Conservation (phyloP, 2,113 vertebrate genomes). For the Dicaeum eximium region DNA sequence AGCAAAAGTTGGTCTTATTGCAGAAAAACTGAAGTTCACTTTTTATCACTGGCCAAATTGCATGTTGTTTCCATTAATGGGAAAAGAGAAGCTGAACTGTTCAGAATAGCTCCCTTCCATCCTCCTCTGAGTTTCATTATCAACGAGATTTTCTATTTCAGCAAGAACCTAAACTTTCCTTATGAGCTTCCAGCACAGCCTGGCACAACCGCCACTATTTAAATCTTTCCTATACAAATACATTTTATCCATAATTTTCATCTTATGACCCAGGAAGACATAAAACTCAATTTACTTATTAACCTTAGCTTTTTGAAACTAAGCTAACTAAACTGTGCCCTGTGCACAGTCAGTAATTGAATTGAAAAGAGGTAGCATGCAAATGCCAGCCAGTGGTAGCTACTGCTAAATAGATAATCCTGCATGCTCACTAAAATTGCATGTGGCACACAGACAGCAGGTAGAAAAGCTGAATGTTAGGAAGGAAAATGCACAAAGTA, state of each 20-base stretch:
- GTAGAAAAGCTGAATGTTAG: not conserved
- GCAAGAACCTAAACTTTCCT: not conserved
- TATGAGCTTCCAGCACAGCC: not conserved
- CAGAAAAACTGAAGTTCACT: not conserved
- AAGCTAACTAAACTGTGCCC: not conserved
- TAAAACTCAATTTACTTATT: slow-evolving; percentile 41
- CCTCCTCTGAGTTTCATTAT: not conserved
- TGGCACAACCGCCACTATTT: not conserved
- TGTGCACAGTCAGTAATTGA: slow-evolving; percentile 11
- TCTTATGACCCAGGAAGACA: not conserved
- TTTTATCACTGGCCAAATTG: not conserved
- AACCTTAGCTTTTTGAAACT: slow-evolving; percentile 23
- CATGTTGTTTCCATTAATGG: not conserved
- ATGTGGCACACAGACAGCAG: not conserved
- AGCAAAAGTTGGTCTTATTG: not conserved
- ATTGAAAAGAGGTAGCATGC: not conserved
- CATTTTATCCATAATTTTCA: not conserved
- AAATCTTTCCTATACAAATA: not conserved
- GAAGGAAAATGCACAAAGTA: not conserved
- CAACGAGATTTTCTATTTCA: not conserved
- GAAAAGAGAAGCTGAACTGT: not conserved
- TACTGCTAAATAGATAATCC: not conserved
- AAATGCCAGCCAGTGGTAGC: not conserved
- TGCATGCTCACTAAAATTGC: not conserved
- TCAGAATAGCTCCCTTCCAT: not conserved